These are phyloP conservation scores for Damaliscus lunatus DNA, from an alignment of 2,113 vertebrate species.

Conservation along the genomic window DNA sequence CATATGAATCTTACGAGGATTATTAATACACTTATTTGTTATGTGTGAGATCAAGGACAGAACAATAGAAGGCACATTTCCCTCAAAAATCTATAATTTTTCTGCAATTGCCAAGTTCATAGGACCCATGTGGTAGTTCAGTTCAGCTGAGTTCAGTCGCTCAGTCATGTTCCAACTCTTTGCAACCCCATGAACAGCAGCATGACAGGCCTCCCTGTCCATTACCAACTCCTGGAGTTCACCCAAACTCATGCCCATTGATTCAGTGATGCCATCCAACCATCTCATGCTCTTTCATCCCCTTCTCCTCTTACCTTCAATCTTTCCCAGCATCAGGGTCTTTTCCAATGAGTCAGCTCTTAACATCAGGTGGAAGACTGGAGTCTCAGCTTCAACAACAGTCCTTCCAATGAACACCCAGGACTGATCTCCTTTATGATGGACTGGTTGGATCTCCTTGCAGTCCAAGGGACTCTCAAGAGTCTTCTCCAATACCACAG, in stretches of 20 bases:
- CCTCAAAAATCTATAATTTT: not conserved
- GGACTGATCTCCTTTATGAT: not conserved
- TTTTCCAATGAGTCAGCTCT: not conserved
- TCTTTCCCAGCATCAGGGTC: not conserved
- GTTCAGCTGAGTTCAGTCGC: not conserved
- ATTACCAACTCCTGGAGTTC: not conserved
- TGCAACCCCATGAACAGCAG: not conserved
- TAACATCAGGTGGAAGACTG: not conserved
- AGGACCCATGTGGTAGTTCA: not conserved
- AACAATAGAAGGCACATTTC: not conserved
- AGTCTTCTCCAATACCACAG: not conserved
- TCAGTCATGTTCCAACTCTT: rapidly evolving
- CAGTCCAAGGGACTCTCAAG: not conserved
- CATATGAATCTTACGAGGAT: not conserved
- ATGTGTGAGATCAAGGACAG: not conserved
- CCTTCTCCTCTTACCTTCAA: not conserved
- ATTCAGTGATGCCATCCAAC: not conserved
- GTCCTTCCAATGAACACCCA: not conserved
- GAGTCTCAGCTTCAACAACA: not conserved
- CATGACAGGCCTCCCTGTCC: not conserved
- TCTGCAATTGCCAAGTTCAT: not conserved
- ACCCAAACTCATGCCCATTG: not conserved
- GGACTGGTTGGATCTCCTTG: too few species aligned
- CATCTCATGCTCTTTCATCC: not conserved
- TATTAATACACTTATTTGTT: not conserved